Evolutionary conservation across 2,797 vertebrate species (phyloP), one percentile per base, ranked within the genome.

Genomic region (Mus spretus): DNA sequence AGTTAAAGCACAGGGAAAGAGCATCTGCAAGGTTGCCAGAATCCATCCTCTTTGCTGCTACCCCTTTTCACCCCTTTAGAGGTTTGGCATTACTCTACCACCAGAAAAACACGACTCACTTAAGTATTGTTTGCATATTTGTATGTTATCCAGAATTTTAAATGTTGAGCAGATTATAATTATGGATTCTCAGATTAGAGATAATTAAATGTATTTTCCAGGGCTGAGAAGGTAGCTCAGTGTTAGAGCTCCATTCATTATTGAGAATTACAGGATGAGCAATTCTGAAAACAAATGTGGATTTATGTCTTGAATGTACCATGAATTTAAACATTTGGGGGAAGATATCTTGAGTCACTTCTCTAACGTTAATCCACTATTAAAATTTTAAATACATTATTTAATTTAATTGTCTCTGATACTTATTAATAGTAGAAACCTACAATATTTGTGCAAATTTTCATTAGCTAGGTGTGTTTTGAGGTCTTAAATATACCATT

Each of bases 401-500:
- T 86, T 88, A 91, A 47, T 31, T 92, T 91, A 86, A 91, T 94
- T 40, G 15, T 70, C 17, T 17, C 20, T 93, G 90, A 67, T 3
- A 57, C 34, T 28, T 1, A 79, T 93, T 97, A 93, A 89, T 92
- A 96, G 89, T 44, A 85, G 28, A 47, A 81, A 3, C 15, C 7
- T 47, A 12, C n/a, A 7, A 77, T 44, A 85, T 89, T 92, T 40
- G 3, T 77, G 65, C 31, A 70, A 1, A 83, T 31, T 91, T 9
- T 59, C 0, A 59, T 94, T 97, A 93, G 88, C 55, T 91, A 11
- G 13, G 10, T 94, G 15, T 8, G 67, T 96, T 95, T 96, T 96
- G 14, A 65, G 81, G 3, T 94, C 70, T 67, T 90, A 94, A 94
- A 50, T 34, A 65, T 89, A 11, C 88, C 96, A 91, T 50, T 2